Evolutionary conservation across 2,797 vertebrate species (phyloP).

Genomic region (Carapus acus): DNA sequence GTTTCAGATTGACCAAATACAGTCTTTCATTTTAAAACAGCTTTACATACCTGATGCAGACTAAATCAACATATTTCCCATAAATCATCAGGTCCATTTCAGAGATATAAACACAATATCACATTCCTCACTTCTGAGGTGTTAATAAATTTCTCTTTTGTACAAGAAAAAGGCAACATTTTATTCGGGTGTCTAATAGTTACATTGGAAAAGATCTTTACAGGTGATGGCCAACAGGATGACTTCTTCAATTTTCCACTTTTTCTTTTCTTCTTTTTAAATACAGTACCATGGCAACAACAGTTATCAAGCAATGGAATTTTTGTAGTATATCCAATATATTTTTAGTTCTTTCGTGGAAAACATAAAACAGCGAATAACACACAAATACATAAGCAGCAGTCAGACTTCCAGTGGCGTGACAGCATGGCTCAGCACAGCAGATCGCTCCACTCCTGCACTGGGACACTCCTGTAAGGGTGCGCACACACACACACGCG

Average conservation of each 20-base stretch:
- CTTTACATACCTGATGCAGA: constrained; percentile 98
- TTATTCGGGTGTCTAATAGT: constrained; percentile 90
- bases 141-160: constrained; percentile 99
- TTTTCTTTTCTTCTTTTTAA: constrained; percentile 66
- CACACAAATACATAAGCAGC: constrained; percentile 81
- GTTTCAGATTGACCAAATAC: constrained; percentile 81
- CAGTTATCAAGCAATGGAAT: constrained; percentile 85
- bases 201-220: constrained; percentile 89
- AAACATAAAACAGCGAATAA: constrained; percentile 82
- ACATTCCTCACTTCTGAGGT: constrained; percentile 92
- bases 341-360: constrained; percentile 73
- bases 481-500: constrained; percentile 46
- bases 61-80: constrained; percentile 94
- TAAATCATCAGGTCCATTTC: constrained; percentile 88
- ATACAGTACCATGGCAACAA: constrained; percentile 95
- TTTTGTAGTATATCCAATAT: constrained; percentile 72
- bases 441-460: constrained; percentile 77
- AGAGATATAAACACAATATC: constrained; percentile 96
- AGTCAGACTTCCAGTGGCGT: constrained; percentile 84
- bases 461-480: constrained; percentile 40
- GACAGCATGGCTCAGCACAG: constrained; percentile 95
- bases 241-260: constrained; percentile 48
- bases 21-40: constrained; percentile 85
- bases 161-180: constrained; percentile 99
- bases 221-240: constrained; percentile 85